Evolutionary conservation across 2,113 vertebrate species (phyloP).

Genomic region (Phocoena sinus): DNA sequence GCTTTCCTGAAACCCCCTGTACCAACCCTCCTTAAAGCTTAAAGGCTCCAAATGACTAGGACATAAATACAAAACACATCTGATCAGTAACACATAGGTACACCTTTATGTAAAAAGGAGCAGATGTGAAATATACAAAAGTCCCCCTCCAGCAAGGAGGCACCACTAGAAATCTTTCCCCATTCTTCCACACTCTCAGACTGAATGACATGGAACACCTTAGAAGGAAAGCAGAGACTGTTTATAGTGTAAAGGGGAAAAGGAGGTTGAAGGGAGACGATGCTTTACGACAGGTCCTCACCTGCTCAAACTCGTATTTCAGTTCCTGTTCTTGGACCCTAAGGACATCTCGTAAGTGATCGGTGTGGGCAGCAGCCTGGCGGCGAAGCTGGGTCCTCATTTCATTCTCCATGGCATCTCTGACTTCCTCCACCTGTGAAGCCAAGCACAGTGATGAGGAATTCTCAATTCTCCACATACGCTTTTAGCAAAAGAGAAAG

Average conservation of each 20-base stretch:
- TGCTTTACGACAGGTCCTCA: conserved; percentile 47
- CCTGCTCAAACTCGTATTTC: conserved; percentile 90
- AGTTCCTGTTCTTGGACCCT: conserved; percentile 95
- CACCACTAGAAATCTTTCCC: not conserved
- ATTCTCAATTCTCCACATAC: not conserved
- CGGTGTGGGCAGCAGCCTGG: conserved; percentile 95
- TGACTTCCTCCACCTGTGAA: conserved; percentile 87
- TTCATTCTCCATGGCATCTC: conserved; percentile 95
- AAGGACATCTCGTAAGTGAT: conserved; percentile 93
- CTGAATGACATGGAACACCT: not conserved
- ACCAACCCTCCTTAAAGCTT: not conserved
- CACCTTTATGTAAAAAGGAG: not conserved
- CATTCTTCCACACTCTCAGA: not conserved
- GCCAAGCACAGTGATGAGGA: accelerated
- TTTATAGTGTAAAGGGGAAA: not conserved
- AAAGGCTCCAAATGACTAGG: not conserved
- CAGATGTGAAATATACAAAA: not conserved
- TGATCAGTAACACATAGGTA: not conserved
- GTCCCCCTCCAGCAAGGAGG: not conserved
- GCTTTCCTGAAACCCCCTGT: not conserved
- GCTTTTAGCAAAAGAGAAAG: not conserved
- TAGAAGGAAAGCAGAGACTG: not conserved
- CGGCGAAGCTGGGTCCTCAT: conserved; percentile 97
- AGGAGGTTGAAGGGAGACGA: not conserved
- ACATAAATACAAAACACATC: not conserved